Evolutionary conservation across 2,113 vertebrate genomes (phyloP).

Genomic region (Grammomys dolichurus): DNA sequence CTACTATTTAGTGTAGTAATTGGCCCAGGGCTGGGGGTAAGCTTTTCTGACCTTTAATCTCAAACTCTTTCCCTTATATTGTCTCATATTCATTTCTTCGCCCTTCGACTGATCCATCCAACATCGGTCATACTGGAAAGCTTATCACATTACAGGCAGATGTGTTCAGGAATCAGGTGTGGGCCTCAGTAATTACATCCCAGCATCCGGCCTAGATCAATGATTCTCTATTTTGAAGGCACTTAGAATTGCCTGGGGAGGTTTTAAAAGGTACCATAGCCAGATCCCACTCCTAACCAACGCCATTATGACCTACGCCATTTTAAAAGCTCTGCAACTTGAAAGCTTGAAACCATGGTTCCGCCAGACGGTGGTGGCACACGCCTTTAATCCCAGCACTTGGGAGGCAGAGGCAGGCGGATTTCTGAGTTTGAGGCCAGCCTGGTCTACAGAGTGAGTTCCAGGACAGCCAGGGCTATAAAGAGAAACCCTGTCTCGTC

Average conservation of each 20-base stretch:
- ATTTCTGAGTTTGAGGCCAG: no score
- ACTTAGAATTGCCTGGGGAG: conserved; percentile 56
- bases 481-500: no score
- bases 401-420: no score
- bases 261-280: conserved; percentile 33
- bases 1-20: neutral
- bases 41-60: neutral
- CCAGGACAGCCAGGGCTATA: no score
- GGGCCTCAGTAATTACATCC: neutral
- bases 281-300: conserved; percentile 13
- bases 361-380: neutral
- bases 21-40: neutral
- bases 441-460: no score
- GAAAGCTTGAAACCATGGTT: neutral
- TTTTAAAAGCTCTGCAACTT: conserved; percentile 41
- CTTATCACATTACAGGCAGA: neutral
- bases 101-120: neutral
- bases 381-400: no score
- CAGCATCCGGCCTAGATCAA: neutral
- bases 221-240: conserved; percentile 32
- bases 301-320: neutral
- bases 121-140: neutral
- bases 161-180: neutral
- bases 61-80: neutral
- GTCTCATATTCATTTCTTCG: neutral